phyloP scores from a whole-genome alignment of 1,140 invertebrate genomes.

The Arctopsyche grandis region DNA sequence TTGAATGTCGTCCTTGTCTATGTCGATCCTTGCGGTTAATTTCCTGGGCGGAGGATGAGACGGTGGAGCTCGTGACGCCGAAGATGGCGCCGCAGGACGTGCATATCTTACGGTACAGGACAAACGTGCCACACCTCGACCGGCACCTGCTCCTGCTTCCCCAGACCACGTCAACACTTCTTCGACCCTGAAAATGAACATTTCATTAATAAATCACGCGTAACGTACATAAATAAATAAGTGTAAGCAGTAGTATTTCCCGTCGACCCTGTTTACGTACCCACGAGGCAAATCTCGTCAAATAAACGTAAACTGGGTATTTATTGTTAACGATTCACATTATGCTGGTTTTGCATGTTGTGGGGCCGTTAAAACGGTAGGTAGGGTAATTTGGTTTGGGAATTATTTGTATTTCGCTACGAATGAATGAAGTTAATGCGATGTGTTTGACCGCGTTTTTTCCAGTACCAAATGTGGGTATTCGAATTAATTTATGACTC shows the following conservation, averaged over 20 bases:
- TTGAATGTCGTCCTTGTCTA: slow-evolving; percentile 94
- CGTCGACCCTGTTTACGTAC: too few relatives aligned
- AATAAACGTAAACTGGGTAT: not conserved
- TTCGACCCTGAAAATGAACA: slow-evolving; percentile 68
- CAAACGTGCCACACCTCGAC: slow-evolving; percentile 58
- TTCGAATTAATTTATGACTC: too few relatives aligned
- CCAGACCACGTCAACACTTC: slow-evolving; percentile 92
- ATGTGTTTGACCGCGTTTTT: too few relatives aligned
- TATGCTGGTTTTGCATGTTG: slow-evolving; percentile 5
- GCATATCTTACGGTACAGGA: slow-evolving; percentile 58
- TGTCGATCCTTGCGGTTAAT: slow-evolving; percentile 83
- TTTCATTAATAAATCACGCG: not conserved
- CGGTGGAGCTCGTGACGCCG: slow-evolving; percentile 62
- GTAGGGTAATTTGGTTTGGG: not conserved
- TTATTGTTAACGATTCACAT: not conserved
- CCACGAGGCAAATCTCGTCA: too few relatives aligned
- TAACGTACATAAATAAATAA: not conserved
- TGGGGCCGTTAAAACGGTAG: not conserved
- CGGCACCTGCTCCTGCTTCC: slow-evolving; percentile 83
- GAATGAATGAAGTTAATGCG: too few relatives aligned
- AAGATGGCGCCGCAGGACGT: slow-evolving; percentile 59
- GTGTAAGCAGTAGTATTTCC: too few relatives aligned
- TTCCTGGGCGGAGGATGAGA: slow-evolving; percentile 74
- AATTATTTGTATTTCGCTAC: not conserved
- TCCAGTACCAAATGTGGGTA: too few relatives aligned